phyloP scores from a whole-genome alignment of 2,888 invertebrate genomes.

The Microctonus hyperodae region DNA sequence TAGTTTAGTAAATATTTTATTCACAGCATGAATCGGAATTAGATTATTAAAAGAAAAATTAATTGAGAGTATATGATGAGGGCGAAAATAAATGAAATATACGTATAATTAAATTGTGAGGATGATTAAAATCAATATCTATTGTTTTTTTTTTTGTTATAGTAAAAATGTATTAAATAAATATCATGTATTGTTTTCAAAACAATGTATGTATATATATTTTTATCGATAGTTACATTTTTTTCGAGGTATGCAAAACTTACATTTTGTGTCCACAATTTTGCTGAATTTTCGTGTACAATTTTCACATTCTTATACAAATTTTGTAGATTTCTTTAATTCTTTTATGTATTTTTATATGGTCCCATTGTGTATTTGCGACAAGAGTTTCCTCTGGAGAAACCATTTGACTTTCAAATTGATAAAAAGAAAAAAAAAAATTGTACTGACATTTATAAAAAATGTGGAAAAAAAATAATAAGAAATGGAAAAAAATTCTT shows the following conservation, averaged over 20 bases:
- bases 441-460: not conserved
- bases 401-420: not conserved
- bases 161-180: constrained; percentile 62
- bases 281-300: not conserved
- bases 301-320: not conserved
- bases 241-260: not conserved
- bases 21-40: too few relatives aligned
- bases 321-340: not conserved
- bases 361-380: not conserved
- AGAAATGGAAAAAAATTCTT: too few relatives aligned
- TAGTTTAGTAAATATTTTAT: too few relatives aligned
- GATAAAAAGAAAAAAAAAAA: constrained; percentile 16
- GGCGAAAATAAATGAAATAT: not conserved
- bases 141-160: constrained; percentile 56
- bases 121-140: constrained; percentile 20
- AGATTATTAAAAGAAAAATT: too few relatives aligned
- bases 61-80: too few relatives aligned
- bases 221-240: constrained; percentile 55
- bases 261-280: not conserved
- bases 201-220: constrained; percentile 40
- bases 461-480: too few relatives aligned
- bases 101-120: not conserved
- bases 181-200: constrained; percentile 60
- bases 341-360: not conserved
- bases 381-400: not conserved